Percentiles rank a stretch among this genome's conserved stretches.
Evolutionary conservation across 2,888 invertebrate genomes (phyloP).

Genomic region (Selenia dentaria): DNA sequence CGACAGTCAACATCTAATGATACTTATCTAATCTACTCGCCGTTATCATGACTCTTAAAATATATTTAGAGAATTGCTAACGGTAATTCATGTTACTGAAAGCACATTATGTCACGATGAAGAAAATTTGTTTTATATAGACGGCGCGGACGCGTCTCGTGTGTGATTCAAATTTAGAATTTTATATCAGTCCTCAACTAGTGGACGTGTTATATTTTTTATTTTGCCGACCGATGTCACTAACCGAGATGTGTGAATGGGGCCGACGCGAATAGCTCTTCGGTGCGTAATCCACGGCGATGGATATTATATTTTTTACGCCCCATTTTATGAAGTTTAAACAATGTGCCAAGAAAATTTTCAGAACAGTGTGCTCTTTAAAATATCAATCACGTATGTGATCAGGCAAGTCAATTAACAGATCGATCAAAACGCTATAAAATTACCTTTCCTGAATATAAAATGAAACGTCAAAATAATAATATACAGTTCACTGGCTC

Average conservation of each 20-base stretch:
- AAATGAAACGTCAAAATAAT: conserved; percentile 32
- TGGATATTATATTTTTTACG: conserved; percentile 18
- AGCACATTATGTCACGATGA: conserved; percentile 8
- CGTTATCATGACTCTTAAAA: conserved; percentile 35
- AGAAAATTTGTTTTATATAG: conserved; percentile 53
- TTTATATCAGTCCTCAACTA: conserved; percentile 69
- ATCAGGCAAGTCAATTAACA: conserved; percentile 1
- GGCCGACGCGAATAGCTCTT: conserved; percentile 60
- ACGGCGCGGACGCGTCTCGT: conserved; percentile 42
- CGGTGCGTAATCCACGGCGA: conserved; percentile 22
- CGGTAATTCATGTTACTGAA: conserved; percentile 11
- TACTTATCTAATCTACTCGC: conserved; percentile 40
- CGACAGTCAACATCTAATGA: conserved; percentile 38
- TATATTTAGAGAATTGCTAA: conserved; percentile 25
- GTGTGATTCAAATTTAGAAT: conserved; percentile 76
- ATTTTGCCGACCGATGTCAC: conserved; percentile 68
- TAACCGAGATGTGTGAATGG: conserved; percentile 69
- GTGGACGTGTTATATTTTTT: conserved; percentile 51
- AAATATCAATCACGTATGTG: no score
- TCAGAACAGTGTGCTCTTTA: no score
- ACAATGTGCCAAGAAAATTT: conserved; percentile 29
- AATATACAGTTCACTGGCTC: conserved; percentile 58
- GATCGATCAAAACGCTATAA: conserved; percentile 33
- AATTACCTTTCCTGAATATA: conserved; percentile 32
- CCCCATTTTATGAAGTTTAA: conserved; percentile 14